phyloP scores from a whole-genome alignment of 2,113 vertebrate genomes.

The Macheiramphus alcinus region DNA sequence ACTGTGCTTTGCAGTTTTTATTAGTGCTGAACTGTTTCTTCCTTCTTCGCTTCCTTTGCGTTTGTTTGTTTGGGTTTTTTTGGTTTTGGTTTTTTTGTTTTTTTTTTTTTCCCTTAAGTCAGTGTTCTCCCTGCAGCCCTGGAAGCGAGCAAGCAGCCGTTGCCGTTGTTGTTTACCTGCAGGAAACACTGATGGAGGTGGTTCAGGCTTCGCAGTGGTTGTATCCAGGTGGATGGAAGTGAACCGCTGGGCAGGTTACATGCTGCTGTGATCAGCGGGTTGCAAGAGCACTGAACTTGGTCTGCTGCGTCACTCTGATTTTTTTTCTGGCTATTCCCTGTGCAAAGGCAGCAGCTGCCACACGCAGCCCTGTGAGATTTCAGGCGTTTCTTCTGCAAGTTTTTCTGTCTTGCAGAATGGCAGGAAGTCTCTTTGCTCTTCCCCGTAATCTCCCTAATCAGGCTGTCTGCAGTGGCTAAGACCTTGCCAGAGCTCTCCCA shows the following conservation, averaged over 20 bases:
- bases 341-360: not conserved
- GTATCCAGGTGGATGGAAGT: not conserved
- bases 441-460: not conserved
- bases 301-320: not conserved
- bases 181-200: not conserved
- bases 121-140: not conserved
- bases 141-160: not conserved
- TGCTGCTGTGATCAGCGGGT: not conserved
- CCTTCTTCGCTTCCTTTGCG: not conserved
- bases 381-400: not conserved
- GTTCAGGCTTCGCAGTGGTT: not conserved
- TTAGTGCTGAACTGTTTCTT: not conserved
- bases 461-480: not conserved
- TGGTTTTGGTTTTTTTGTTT: not conserved
- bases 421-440: not conserved
- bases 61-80: no score
- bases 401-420: not conserved
- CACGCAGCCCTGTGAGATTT: not conserved
- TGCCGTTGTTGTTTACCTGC: not conserved
- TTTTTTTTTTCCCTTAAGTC: not conserved
- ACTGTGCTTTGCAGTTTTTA: not conserved
- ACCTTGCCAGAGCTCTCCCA: not conserved
- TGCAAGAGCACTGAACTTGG: not conserved
- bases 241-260: fast-evolving
- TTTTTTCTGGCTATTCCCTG: not conserved